Base-by-base conservation (phyloP, 2,888 invertebrate species). In the Laothoe populi region DNA sequence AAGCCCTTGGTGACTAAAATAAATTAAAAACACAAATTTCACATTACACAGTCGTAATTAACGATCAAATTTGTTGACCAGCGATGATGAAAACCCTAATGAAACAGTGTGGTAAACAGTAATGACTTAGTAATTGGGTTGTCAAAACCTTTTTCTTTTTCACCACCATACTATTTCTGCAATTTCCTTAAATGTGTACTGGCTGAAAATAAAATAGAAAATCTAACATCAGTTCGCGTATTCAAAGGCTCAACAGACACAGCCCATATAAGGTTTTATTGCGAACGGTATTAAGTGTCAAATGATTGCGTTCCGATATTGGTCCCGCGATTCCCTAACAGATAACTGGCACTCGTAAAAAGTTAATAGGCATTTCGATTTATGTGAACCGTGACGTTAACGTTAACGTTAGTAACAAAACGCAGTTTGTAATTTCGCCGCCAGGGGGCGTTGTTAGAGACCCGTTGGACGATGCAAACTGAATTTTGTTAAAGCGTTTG, bases 361-460 rank as follows among this genome's bases (percentile, higher is more conserved):
- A 74, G 72, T 77, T 77, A 77, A 77, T 74, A 73, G 72, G 69
- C 70, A 63, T 67, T 66, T 69, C 72, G 70, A 74, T 74, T 75
- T 77, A 75, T 73, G 72, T 72, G 71, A 31, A 31, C 31, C 31
- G 35, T 44, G 19, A 72, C 69, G 73, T 72, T 75, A 70, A 71
- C 70, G 74, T 71, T 68, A 67, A 70, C 67, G 64, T 64, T 63
- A 68, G 62, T 65, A 67, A 71, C 71, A 70, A 71, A 73, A 74
- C 71, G 72, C 72, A 70, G 68, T 76, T 74, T 71, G 74, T 74
- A 73, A 73, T 73, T 71, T 69, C 64, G 66, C 69, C 40, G 40
- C 35, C 8, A 4, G 23, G 31, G 53, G 48, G 48, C 48, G 48
- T n/a, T 26, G 16, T 44, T 44, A 19, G 44, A 44, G 44, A 1